Conservation (phyloP, 2,113 vertebrate genomes). For the Regulus satrapa region DNA sequence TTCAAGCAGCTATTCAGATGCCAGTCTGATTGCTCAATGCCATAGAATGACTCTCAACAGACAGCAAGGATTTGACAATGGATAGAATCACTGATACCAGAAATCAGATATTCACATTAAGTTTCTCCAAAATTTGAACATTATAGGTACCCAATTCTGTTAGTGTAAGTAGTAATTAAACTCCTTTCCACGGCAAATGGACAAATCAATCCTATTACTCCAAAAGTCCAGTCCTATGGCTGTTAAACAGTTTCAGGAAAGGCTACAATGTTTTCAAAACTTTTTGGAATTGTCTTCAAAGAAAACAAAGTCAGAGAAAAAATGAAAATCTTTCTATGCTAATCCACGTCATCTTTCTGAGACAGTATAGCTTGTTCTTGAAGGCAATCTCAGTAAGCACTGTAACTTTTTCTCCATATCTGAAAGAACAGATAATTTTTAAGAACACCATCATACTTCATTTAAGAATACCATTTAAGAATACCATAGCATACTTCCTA, state of each 20-base stretch:
- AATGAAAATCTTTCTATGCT: background rate
- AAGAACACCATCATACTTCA: no score
- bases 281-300: background rate
- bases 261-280: background rate
- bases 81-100: background rate
- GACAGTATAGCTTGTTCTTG: background rate
- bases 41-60: background rate
- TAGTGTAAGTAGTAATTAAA: background rate
- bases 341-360: background rate
- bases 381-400: background rate
- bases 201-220: background rate
- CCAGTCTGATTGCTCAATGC: background rate
- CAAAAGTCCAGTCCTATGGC: background rate
- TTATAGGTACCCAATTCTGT: background rate
- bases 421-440: background rate
- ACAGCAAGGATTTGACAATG: background rate
- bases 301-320: background rate
- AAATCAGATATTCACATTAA: background rate
- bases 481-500: no score
- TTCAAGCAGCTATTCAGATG: background rate
- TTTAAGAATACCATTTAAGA: no score
- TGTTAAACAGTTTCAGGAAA: background rate
- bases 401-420: background rate
- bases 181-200: background rate
- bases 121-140: background rate